Base-by-base conservation (phyloP, 2,797 vertebrate species). In the Octomys mimax region DNA sequence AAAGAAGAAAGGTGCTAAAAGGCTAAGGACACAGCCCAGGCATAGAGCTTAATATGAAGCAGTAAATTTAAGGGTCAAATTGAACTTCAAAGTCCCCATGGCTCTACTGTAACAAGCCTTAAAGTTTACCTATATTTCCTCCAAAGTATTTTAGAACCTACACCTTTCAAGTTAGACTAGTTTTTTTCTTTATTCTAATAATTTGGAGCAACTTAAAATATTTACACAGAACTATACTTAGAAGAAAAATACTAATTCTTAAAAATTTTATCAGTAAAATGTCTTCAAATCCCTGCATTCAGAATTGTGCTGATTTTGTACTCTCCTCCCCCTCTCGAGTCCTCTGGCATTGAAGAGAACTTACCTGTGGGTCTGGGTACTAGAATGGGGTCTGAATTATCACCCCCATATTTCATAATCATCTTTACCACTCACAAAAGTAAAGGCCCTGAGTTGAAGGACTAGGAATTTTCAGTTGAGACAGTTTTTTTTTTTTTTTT, bases 241-340 rank as follows among this genome's bases (percentile, higher is more conserved):
- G 14, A 77, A 94, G 59, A 73, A 79, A 93, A 81, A 86, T 59
- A 87, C 61, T 49, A 93, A 89, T 36, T 64, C 80, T 95, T 95
- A 39, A 71, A 82, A 84, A 93, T 78, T 87, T 87, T 61, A 70
- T 75, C 77, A 64, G 46, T 28, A 82, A 88, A 92, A 86, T 19
- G 7, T 64, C 24, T 64, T 54, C 42, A 75, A 82, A 90, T 39
- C n/a, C 28, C 49, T 71, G 22, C 19, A 77, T 59, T 81, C n/a
- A 39, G 64, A 86, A 36, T 14, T 22, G 54, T 36, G 24, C 36
- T 22, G 21, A 28, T 22, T 36, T 66, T 36, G 2, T 52, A 49
- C 14, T 26, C 33, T 54, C 64, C 2, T 18, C 39, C 3, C 36
- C 54, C 31, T 39, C 59, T 68, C 5, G 24, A 57, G 39, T 22